phyloP scores from a whole-genome alignment of 2,113 vertebrate species.

The Phoxinus phoxinus region DNA sequence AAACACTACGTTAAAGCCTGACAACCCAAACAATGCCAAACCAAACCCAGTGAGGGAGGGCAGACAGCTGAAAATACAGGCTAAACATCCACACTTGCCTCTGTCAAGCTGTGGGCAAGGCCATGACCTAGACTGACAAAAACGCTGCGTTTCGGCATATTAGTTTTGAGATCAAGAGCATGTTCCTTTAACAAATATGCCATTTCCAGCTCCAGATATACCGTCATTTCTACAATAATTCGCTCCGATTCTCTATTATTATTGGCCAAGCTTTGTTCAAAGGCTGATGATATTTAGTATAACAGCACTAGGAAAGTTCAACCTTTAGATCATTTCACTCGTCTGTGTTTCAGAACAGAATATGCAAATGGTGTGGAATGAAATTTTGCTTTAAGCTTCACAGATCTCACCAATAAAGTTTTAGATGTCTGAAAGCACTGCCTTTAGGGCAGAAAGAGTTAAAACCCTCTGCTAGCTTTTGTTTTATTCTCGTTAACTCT shows the following conservation, averaged over 20 bases:
- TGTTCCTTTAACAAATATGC: constrained; percentile 6
- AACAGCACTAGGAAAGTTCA: not conserved
- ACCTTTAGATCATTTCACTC: not conserved
- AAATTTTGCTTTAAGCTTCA: too few species aligned
- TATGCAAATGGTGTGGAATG: not conserved
- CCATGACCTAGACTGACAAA: constrained; percentile 10
- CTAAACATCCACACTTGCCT: not conserved
- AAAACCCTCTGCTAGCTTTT: constrained; percentile 3
- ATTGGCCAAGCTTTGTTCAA: not conserved
- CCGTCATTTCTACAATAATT: not conserved
- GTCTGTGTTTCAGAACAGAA: not conserved
- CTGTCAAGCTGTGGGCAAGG: constrained; percentile 25
- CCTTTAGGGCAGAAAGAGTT: not conserved
- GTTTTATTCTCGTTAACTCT: constrained; percentile 32
- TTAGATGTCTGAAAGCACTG: not conserved
- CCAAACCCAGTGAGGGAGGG: not conserved
- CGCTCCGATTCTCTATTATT: not conserved
- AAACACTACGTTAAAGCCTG: not conserved
- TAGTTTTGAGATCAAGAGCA: not conserved
- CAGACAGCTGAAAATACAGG: not conserved
- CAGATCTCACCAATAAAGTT: not conserved
- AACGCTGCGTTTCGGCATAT: not conserved
- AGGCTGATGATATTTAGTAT: not conserved
- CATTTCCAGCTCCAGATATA: not conserved
- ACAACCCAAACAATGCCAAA: not conserved